Conservation (phyloP, 2,888 invertebrate species). For the Meiosimyza decipiens region DNA sequence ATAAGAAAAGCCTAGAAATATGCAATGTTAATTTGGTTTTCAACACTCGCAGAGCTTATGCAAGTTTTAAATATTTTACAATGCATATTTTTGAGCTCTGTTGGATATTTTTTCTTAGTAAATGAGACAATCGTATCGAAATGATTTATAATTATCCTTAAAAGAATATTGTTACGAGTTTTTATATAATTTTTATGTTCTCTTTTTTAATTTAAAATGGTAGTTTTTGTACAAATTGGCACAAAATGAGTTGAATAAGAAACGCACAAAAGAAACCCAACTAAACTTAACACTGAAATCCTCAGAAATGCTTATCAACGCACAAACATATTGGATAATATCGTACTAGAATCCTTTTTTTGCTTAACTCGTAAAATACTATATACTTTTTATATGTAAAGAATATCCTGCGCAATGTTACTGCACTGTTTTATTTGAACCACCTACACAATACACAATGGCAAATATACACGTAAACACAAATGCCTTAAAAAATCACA, state of each 20-base stretch:
- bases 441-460: slow-evolving; percentile 22
- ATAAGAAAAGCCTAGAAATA: slow-evolving; percentile 39
- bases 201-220: slow-evolving; percentile 33
- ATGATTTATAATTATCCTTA: slow-evolving; percentile 22
- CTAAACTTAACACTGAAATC: slow-evolving; percentile 27
- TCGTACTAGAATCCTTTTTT: slow-evolving; percentile 27
- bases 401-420: slow-evolving; percentile 47
- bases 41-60: slow-evolving; percentile 13
- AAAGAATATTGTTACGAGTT: slow-evolving; percentile 22
- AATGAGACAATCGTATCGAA: no score
- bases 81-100: slow-evolving; percentile 30
- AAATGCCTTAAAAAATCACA: slow-evolving; percentile 23
- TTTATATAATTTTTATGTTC: slow-evolving; percentile 25
- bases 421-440: slow-evolving; percentile 55
- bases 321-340: slow-evolving; percentile 25
- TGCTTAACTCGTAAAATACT: background rate
- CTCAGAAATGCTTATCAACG: slow-evolving; percentile 29
- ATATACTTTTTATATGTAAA: slow-evolving; percentile 6
- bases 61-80: slow-evolving; percentile 26
- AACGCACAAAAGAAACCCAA: slow-evolving; percentile 45
- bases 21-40: no score
- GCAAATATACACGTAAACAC: slow-evolving; percentile 24
- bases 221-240: slow-evolving; percentile 28
- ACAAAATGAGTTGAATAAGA: slow-evolving; percentile 40
- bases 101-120: no score